phyloP scores from a whole-genome alignment of 2,113 vertebrate genomes.

The Ophiodon elongatus region DNA sequence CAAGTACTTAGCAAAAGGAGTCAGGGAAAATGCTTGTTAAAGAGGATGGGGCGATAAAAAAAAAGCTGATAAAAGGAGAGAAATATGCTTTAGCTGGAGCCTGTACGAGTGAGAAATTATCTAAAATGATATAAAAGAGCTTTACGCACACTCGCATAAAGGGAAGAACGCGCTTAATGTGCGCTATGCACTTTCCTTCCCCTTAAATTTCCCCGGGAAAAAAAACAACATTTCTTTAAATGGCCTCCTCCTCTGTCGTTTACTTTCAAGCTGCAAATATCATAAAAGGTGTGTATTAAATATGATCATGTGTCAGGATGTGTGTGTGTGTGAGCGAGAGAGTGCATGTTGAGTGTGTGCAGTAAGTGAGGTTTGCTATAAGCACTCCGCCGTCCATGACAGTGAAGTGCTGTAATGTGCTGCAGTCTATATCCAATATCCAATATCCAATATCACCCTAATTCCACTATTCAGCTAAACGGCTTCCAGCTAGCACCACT shows the following conservation, averaged over 20 bases:
- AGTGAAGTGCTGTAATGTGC: slow-evolving; percentile 65
- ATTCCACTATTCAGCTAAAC: slow-evolving; percentile 58
- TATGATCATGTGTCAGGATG: slow-evolving; percentile 13
- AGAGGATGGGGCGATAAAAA: slow-evolving; percentile 59
- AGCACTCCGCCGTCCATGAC: slow-evolving; percentile 59
- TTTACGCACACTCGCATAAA: slow-evolving; percentile 55
- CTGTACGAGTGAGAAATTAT: slow-evolving; percentile 64
- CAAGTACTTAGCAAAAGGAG: slow-evolving; percentile 59
- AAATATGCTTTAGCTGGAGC: slow-evolving; percentile 62
- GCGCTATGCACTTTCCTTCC: slow-evolving; percentile 29
- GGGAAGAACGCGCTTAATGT: slow-evolving; percentile 61
- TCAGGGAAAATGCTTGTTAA: slow-evolving; percentile 68
- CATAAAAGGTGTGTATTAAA: slow-evolving; percentile 39
- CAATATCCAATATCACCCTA: slow-evolving; percentile 64
- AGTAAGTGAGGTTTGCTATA: slow-evolving; percentile 66
- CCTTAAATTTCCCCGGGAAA: slow-evolving; percentile 26
- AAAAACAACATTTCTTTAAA: slow-evolving; percentile 42
- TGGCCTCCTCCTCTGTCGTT: slow-evolving; percentile 36
- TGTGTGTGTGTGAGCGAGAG: slow-evolving; percentile 4
- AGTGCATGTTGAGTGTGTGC: slow-evolving; percentile 43
- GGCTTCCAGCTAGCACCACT: slow-evolving; percentile 45
- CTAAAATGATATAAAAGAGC: slow-evolving; percentile 72
- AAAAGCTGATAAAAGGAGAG: slow-evolving; percentile 70
- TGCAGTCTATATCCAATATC: slow-evolving; percentile 61
- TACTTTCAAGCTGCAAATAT: slow-evolving; percentile 59